These are phyloP conservation scores for Columbina picui DNA, from an alignment of 2,113 vertebrate species.

Conservation along the genomic window DNA sequence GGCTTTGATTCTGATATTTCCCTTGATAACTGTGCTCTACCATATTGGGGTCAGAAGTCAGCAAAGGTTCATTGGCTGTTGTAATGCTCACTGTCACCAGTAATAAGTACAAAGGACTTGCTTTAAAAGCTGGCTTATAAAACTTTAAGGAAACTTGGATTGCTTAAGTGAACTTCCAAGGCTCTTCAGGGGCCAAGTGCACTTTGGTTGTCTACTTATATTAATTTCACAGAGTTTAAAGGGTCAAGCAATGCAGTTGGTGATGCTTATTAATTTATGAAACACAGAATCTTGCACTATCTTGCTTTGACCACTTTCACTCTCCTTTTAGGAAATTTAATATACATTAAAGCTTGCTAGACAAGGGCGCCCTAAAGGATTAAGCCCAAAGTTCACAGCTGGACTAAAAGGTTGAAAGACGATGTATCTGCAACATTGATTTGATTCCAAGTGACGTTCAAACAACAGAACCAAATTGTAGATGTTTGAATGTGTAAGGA, in stretches of 20 bases:
- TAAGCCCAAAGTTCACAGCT: constrained; percentile 71
- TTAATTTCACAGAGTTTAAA: constrained; percentile 98
- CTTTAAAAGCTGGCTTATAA: constrained; percentile 93
- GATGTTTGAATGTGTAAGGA: constrained; percentile 58
- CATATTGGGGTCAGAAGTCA: constrained; percentile 83
- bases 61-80: constrained; percentile 84
- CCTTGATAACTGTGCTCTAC: constrained; percentile 77
- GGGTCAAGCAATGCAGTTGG: constrained; percentile 92
- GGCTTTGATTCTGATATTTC: constrained; percentile 83
- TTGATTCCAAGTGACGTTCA: constrained; percentile 60
- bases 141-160: constrained; percentile 92
- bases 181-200: constrained; percentile 80
- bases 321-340: constrained; percentile 74
- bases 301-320: constrained; percentile 61
- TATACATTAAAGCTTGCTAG: constrained; percentile 74
- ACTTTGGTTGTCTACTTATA: constrained; percentile 93
- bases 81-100: constrained; percentile 83
- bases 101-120: constrained; percentile 86
- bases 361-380: constrained; percentile 70
- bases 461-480: constrained; percentile 34
- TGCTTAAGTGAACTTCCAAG: constrained; percentile 90
- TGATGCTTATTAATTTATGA: constrained; percentile 93
- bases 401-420: constrained; percentile 63
- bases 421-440: neutral
- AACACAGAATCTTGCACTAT: constrained; percentile 83